phyloP scores from a whole-genome alignment of 2,797 vertebrate genomes.

The Lemur catta region DNA sequence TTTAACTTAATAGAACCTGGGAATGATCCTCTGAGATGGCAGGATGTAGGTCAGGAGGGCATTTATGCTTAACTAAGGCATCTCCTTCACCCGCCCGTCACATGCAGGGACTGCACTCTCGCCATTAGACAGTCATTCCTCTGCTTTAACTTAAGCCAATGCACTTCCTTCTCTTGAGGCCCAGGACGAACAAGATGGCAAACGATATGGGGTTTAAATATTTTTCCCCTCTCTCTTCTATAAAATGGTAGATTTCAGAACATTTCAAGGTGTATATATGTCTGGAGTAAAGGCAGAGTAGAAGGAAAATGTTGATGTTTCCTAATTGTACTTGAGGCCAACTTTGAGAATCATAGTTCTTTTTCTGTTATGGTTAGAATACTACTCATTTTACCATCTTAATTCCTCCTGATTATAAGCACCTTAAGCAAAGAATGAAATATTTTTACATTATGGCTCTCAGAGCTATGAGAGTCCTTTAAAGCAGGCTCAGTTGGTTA shows the following conservation, averaged over 20 bases:
- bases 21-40: not conserved
- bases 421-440: not conserved
- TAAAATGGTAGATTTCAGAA: not conserved
- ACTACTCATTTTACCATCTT: not conserved
- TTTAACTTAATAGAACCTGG: not conserved
- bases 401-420: not conserved
- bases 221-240: not conserved
- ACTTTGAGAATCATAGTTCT: not conserved
- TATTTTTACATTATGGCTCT: not conserved
- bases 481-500: not conserved
- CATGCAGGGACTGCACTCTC: rapidly evolving
- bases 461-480: not conserved
- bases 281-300: not conserved
- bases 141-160: not conserved
- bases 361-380: not conserved
- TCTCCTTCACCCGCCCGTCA: not conserved
- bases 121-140: not conserved
- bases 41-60: not conserved
- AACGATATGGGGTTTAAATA: not conserved
- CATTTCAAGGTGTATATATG: not conserved
- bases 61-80: not conserved
- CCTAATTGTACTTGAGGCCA: not conserved
- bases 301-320: not conserved
- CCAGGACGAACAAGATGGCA: not conserved
- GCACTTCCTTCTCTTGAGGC: not conserved